A percentile compares a stretch with the other conserved stretches of the same genome.
These are phyloP conservation scores for Rhinoraja longicauda DNA, from an alignment of 2,797 vertebrate genomes.

Conservation along the genomic window DNA sequence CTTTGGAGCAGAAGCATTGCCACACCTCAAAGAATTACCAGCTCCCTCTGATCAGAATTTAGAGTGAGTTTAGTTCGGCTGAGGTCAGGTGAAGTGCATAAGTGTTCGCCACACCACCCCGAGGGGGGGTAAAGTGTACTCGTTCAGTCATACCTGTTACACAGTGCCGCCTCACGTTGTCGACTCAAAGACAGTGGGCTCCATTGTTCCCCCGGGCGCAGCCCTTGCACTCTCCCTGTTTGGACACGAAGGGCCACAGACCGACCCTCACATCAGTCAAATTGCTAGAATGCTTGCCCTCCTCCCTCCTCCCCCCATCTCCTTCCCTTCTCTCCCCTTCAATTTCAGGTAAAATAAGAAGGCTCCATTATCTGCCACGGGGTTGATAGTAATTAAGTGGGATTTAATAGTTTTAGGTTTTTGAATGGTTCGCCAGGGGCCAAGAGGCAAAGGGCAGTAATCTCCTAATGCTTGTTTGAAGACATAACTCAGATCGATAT, in stretches of 20 bases:
- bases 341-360: conserved; percentile 33
- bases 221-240: not conserved
- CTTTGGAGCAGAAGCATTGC: not conserved
- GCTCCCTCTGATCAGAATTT: conserved; percentile 20
- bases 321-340: not conserved
- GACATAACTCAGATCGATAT: not conserved
- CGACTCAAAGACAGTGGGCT: not conserved
- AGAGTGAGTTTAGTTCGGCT: not conserved
- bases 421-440: not conserved
- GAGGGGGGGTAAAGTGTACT: not conserved
- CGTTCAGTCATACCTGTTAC: conserved; percentile 16
- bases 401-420: not conserved
- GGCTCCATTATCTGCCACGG: not conserved
- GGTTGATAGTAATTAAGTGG: not conserved
- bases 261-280: not conserved
- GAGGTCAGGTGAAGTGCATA: conserved; percentile 20
- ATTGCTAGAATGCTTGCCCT: not conserved
- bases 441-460: not conserved
- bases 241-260: not conserved
- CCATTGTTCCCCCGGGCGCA: not conserved
- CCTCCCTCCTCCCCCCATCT: not conserved
- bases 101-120: not conserved
- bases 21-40: not conserved
- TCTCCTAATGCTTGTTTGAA: not conserved
- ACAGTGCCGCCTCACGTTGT: not conserved